phyloP scores from a whole-genome alignment of 2,888 invertebrate genomes.

The Polymixis flavicincta region DNA sequence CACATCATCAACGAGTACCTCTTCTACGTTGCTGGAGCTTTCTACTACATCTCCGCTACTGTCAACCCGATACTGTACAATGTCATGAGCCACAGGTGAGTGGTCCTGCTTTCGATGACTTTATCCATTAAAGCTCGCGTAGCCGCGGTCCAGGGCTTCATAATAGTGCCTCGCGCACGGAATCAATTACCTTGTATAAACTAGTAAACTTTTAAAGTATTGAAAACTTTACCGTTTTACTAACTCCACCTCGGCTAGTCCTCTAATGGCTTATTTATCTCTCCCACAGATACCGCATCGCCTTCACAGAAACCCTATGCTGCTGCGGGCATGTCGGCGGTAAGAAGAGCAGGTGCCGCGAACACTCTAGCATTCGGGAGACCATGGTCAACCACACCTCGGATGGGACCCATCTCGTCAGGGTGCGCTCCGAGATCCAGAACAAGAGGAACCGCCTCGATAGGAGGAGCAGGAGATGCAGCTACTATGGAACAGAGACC shows the following conservation, averaged over 20 bases:
- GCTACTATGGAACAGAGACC: slow-evolving; percentile 78
- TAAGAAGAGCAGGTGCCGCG: slow-evolving; percentile 88
- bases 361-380: slow-evolving; percentile 91
- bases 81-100: slow-evolving; percentile 92
- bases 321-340: slow-evolving; percentile 90
- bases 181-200: neutral
- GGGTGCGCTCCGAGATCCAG: slow-evolving; percentile 80
- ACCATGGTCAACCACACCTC: slow-evolving; percentile 89
- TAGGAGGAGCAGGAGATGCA: slow-evolving; percentile 69
- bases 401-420: slow-evolving; percentile 85
- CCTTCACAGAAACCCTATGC: slow-evolving; percentile 94
- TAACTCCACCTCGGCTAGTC: neutral
- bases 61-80: slow-evolving; percentile 97
- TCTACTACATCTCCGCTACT: slow-evolving; percentile 96
- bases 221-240: neutral
- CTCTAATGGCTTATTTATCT: neutral
- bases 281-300: slow-evolving; percentile 93
- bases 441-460: slow-evolving; percentile 71
- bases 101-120: slow-evolving; percentile 64
- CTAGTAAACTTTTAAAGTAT: neutral
- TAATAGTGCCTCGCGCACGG: neutral
- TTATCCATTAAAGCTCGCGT: neutral
- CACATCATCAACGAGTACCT: slow-evolving; percentile 94
- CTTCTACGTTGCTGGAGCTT: slow-evolving; percentile 94
- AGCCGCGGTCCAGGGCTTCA: neutral